phyloP scores from a whole-genome alignment of 2,888 invertebrate species.

The Andrena marginata region DNA sequence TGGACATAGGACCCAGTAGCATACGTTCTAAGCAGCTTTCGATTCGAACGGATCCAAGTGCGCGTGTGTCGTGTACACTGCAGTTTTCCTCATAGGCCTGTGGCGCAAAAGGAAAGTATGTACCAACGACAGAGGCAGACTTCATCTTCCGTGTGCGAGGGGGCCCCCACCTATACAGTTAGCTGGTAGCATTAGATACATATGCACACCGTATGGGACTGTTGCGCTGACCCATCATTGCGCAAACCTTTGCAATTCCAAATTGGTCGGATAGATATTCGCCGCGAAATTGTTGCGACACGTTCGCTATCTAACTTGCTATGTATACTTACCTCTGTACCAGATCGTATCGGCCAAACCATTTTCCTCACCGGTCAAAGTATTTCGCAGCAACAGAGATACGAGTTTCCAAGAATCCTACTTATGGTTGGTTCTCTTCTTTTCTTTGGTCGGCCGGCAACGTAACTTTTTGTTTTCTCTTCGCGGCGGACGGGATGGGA shows the following conservation, averaged over 20 bases:
- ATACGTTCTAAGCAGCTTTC: constrained; percentile 46
- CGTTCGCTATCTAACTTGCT: neutral
- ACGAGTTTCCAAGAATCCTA: too few relatives aligned
- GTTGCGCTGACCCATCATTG: constrained; percentile 11
- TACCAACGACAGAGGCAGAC: constrained; percentile 19
- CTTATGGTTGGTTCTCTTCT: too few relatives aligned
- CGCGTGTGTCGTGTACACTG: neutral
- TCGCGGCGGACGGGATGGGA: neutral
- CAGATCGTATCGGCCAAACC: too few relatives aligned
- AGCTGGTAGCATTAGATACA: too few relatives aligned
- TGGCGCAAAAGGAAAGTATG: constrained; percentile 72
- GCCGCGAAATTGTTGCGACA: constrained; percentile 18
- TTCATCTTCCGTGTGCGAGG: constrained; percentile 60
- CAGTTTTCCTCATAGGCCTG: constrained; percentile 14
- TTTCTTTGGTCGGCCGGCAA: too few relatives aligned
- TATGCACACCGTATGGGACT: neutral
- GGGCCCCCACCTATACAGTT: constrained; percentile 8
- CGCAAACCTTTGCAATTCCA: constrained; percentile 43
- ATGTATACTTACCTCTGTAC: too few relatives aligned
- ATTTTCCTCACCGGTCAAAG: too few relatives aligned
- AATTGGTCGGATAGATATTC: constrained; percentile 37
- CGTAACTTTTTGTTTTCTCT: too few relatives aligned
- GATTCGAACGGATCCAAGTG: constrained; percentile 16
- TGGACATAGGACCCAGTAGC: neutral
- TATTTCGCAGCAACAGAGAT: too few relatives aligned